Evolutionary conservation across 2,797 vertebrate species (phyloP).

Genomic region (Clarias pachynema): DNA sequence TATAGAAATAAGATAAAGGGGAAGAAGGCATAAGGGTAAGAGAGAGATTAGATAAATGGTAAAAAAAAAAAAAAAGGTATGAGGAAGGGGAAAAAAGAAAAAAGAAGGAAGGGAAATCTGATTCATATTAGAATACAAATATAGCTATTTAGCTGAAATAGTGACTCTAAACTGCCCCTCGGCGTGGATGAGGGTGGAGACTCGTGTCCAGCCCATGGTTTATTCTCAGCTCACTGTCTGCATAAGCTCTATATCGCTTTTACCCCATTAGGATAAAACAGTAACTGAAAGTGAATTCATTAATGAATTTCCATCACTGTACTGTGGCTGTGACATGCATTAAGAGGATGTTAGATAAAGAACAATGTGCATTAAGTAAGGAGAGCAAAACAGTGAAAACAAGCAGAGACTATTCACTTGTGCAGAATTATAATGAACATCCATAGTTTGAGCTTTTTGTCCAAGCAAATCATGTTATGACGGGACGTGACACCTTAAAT

Average conservation of each 20-base stretch:
- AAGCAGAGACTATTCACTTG: not conserved
- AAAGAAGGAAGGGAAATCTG: not conserved
- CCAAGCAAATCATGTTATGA: constrained; percentile 15
- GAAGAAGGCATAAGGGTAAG: not conserved
- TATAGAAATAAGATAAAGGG: not conserved
- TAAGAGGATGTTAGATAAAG: not conserved
- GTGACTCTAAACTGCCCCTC: not conserved
- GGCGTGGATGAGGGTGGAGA: not conserved
- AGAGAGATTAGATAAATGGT: not conserved
- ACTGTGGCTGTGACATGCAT: constrained; percentile 18
- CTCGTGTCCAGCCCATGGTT: not conserved
- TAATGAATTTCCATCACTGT: not conserved
- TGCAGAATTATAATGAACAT: constrained; percentile 18
- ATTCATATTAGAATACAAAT: not conserved
- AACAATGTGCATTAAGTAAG: constrained; percentile 20
- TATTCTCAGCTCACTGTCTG: not conserved
- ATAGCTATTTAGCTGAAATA: not conserved
- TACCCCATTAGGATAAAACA: not conserved
- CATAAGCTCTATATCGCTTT: not conserved
- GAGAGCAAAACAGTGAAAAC: not conserved
- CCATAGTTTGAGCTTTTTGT: not conserved
- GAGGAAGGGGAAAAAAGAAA: not conserved
- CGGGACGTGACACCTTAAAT: constrained; percentile 24
- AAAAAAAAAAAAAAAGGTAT: not conserved
- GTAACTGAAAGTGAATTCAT: not conserved